Base-by-base conservation (phyloP, 2,113 vertebrate species). In the Heloderma charlesbogerti region DNA sequence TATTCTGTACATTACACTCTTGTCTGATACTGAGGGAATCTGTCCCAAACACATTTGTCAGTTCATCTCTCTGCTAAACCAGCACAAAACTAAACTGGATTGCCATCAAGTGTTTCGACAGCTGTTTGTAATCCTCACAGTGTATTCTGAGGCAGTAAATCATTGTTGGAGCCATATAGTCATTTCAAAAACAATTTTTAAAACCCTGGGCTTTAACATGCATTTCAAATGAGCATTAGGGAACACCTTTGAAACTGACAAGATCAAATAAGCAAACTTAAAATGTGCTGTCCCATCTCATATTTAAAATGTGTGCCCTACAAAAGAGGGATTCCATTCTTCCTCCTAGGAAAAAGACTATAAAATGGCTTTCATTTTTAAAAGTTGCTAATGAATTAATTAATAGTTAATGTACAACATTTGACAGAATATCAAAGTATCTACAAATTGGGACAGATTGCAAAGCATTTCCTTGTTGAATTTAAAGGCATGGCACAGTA, bases 231-330 rank as follows among this genome's bases (percentile, higher is more conserved):
- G 18, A 80, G 43, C 12, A 8, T 37, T 69, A 51, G 81, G 77
- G 63, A 66, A 66, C 87, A 88, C 40, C 27, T 79, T 66, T 78
- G 54, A 88, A 88, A 88, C 8, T 88, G 87, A 88, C 74, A 88
- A 29, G 45, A 48, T 88, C 74, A 88, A 88, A 51, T 37, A 88
- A 88, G 63, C 75, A 88, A 88, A 67, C 20, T 3, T 60, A n/a
- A 40, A 67, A 48, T 16, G 29, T 48, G 12, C 29, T 34, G 31
- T 51, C 63, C 60, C 43, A 37, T 80, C 40, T 80, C 60, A 12
- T n/a, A 37, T 88, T 69, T 51, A 27, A 69, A 3, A 81, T 4
- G 29, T 81, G 34, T 45, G 16, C 40, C 16, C 1, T 43, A 22
- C 10, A 66, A 34, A 80, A n/a, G 77, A n/a, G 7, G 29, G 25